These are phyloP conservation scores for Paramormyrops kingsleyae DNA, from an alignment of 2,113 vertebrate genomes.

Conservation along the genomic window DNA sequence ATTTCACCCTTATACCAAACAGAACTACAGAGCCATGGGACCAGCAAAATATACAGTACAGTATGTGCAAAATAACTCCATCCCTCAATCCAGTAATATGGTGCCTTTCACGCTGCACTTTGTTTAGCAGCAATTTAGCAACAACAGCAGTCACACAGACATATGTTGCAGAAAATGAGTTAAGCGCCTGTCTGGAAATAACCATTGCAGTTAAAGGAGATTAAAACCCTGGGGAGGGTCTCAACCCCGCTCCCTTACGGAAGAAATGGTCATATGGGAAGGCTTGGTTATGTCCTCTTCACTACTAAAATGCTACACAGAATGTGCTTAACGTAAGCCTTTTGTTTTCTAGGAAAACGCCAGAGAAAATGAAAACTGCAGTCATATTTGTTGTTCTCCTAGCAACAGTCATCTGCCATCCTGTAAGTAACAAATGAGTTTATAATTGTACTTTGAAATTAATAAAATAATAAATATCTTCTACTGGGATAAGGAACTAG, in stretches of 20 bases:
- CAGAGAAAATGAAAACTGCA: constrained; percentile 57
- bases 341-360: constrained; percentile 35
- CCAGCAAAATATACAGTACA: no score
- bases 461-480: neutral
- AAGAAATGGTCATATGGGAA: neutral
- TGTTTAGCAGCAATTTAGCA: neutral
- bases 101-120: neutral
- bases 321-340: neutral
- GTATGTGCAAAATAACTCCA: neutral
- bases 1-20: neutral
- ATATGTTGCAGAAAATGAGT: neutral
- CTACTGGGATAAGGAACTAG: neutral
- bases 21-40: neutral
- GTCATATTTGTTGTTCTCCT: constrained; percentile 61
- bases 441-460: neutral
- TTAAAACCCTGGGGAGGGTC: neutral
- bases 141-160: neutral
- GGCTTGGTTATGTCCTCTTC: neutral
- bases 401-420: constrained; percentile 56
- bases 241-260: neutral
- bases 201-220: neutral
- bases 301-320: neutral
- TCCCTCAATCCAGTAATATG: neutral
- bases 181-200: neutral
- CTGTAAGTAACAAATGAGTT: constrained; percentile 45